Conservation (phyloP, 1,140 invertebrate genomes). For the Oryctes rhinoceros region DNA sequence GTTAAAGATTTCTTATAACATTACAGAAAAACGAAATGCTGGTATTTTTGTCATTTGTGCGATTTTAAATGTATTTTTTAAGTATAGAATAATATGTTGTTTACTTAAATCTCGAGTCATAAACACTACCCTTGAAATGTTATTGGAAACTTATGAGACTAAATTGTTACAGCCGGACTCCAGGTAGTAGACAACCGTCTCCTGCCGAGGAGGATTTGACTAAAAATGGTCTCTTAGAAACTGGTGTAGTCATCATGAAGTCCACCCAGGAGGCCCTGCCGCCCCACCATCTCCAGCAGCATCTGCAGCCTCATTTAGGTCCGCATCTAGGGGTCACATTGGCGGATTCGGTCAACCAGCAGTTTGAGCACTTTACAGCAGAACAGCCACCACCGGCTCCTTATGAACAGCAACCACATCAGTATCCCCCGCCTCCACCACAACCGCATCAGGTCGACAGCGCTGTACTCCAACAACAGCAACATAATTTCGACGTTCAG, state of each 20-base stretch:
- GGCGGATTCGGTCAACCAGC: slow-evolving; percentile 61
- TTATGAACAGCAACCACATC: slow-evolving; percentile 56
- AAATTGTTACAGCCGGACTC: slow-evolving; percentile 74
- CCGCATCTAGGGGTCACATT: slow-evolving; percentile 61
- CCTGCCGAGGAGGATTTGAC: slow-evolving; percentile 85
- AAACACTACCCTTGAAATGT: too few relatives aligned
- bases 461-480: slow-evolving; percentile 60
- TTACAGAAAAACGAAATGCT: too few relatives aligned
- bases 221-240: slow-evolving; percentile 66
- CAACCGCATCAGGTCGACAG: slow-evolving; percentile 60
- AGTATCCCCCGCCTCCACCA: slow-evolving; percentile 57
- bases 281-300: slow-evolving; percentile 55
- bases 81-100: too few relatives aligned
- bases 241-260: slow-evolving; percentile 67
- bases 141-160: too few relatives aligned
- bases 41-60: too few relatives aligned
- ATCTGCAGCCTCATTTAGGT: slow-evolving; percentile 56
- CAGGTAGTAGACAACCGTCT: slow-evolving; percentile 89
- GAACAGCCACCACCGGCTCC: slow-evolving; percentile 54
- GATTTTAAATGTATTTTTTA: too few relatives aligned
- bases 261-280: slow-evolving; percentile 62
- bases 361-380: slow-evolving; percentile 58
- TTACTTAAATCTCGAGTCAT: too few relatives aligned
- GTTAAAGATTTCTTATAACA: too few relatives aligned
- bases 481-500: slow-evolving; percentile 64